Evolutionary conservation across 2,113 vertebrate genomes (phyloP).

Genomic region (Plectropomus leopardus): DNA sequence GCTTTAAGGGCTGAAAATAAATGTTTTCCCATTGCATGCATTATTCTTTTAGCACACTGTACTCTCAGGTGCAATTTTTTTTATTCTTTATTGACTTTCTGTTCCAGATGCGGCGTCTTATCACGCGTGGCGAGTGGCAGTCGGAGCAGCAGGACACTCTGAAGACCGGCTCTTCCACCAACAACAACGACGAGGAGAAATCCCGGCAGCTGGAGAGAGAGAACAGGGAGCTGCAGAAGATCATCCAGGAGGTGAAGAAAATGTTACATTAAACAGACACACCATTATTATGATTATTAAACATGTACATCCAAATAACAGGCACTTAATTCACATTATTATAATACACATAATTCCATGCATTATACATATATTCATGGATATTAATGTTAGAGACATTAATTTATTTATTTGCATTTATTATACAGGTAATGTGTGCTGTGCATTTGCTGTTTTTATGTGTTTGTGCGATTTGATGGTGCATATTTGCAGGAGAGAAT

Average conservation of each 20-base stretch:
- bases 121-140: constrained; percentile 97
- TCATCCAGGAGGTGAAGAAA: constrained; percentile 94
- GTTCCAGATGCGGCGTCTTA: constrained; percentile 92
- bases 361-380: not conserved
- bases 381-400: not conserved
- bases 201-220: constrained; percentile 94
- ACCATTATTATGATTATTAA: not conserved
- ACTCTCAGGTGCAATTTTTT: not conserved
- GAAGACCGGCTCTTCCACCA: constrained; percentile 96
- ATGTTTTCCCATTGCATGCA: not conserved
- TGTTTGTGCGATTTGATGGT: not conserved
- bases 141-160: constrained; percentile 97
- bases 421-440: not conserved
- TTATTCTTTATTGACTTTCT: constrained; percentile 32
- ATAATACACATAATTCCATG: not conserved
- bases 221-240: constrained; percentile 95
- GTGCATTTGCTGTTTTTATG: no score
- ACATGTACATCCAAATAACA: not conserved
- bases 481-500: not conserved
- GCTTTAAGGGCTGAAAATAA: constrained; percentile 20
- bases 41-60: constrained; percentile 20
- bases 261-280: not conserved
- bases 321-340: no score
- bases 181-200: constrained; percentile 98
- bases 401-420: not conserved